Evolutionary conservation across 2,888 invertebrate species (phyloP), one percentile per base, ranked within the genome.

Genomic region (Pterostichus niger): DNA sequence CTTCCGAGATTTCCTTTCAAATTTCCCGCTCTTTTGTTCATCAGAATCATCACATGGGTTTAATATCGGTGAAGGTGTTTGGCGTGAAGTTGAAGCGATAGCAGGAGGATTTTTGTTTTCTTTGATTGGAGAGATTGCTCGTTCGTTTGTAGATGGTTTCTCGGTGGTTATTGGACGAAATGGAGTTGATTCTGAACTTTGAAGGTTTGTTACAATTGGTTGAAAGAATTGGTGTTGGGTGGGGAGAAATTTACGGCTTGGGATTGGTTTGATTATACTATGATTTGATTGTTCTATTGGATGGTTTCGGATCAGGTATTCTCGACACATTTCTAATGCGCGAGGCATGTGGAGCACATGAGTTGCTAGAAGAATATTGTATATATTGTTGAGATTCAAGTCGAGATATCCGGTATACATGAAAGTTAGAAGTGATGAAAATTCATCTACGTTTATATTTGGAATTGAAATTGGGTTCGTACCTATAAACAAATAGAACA

Each of bases 351-450:
- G 94, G 61, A 95, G 89, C 75, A 94, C 91, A 88, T 95, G 94
- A 9, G 95, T 94, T 5, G 95, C 95, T 84, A 95, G 88, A 9
- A 95, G 89, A 59, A 95, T 93, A 85, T 93, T 93, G 89, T 95
- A 94, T 85, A 95, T 94, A 89, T 95, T 95, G 83, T 93, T 92
- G 84, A 93, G 90, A 85, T 93, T 94, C 33, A 95, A 90, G 87
- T 94, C 94, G 86, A 95, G 89, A 85, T 92, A 93, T 24, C 95
- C 95, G 6, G 95, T 94, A 89, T 95, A 95, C 94, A 95, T 95
- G 90, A 94, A 95, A 24, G 94, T 93, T 46, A 95, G 89, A 5
- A 95, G 89, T 0, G 94, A 93, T 0, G 94, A 93, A 88, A 95
- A 95, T 84, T 93, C 92, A 86, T 93, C 92, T 0, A 92, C 90